Base-by-base conservation (phyloP, 2,797 vertebrate genomes). In the Podarcis siculus region DNA sequence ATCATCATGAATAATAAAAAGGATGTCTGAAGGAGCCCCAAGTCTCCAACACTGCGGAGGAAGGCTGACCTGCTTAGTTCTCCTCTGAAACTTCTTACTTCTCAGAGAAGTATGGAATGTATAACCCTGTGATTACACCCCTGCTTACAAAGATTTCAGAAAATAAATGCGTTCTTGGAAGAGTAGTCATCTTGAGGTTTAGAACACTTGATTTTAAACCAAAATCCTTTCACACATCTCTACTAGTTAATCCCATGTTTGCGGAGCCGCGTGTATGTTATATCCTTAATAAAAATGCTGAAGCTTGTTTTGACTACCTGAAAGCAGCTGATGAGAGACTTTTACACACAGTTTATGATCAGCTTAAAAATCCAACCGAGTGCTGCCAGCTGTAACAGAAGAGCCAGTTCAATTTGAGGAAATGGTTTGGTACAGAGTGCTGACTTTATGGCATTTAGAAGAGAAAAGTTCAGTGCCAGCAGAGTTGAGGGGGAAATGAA, bases 381-480 rank as follows among this genome's bases (percentile, higher is more conserved):
- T 88, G 67, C 6, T 88, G 78, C 27, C 87, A 88, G 61, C 58
- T 90, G 89, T 5, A 88, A 86, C 78, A 87, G 32, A 93, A 91
- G 67, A 94, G 81, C 45, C 92, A 92, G 87, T 90, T 94, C 89
- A 91, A 66, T 88, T 80, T 91, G 87, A 93, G 75, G 90, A 89
- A 92, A 89, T 1, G 0, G 21, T 93, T 89, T 87, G 76, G 49
- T 88, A 72, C 58, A 73, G 89, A 92, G 37, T 89, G 89, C 90
- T 94, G 87, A 92, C 82, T 94, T 90, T 89, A 94, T 87, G 91
- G 45, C 79, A 58, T 94, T 93, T 92, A 89, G 94, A 95, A 93
- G 89, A 87, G 81, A 91, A 93, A 95, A 93, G 90, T 32, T 86
- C 79, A 66, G 66, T 77, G 71, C 82, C 91, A 94, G 91, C 89